phyloP scores from a whole-genome alignment of 2,888 invertebrate genomes.

The Drosophila quinaria region DNA sequence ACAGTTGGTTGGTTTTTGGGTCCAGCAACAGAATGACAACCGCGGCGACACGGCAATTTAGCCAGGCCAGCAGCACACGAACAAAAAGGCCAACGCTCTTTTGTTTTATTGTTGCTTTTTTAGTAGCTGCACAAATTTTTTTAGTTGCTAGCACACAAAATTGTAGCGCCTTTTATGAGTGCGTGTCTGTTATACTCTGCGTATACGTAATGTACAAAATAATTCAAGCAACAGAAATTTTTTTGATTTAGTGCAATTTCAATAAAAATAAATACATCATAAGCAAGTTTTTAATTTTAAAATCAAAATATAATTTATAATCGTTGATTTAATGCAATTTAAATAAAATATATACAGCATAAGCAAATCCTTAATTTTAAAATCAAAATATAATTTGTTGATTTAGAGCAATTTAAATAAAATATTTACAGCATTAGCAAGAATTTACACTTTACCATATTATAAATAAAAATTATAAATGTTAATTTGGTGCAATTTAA shows the following conservation, averaged over 20 bases:
- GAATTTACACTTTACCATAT: background rate
- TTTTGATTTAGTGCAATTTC: background rate
- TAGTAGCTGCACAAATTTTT: conserved; percentile 24
- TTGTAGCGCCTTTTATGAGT: conserved; percentile 5
- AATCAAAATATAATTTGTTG: background rate
- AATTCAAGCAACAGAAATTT: background rate
- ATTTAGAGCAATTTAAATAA: background rate
- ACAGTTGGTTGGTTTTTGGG: conserved; percentile 51
- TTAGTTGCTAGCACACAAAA: conserved; percentile 8
- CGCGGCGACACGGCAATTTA: conserved; percentile 57
- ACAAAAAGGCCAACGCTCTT: conserved; percentile 36
- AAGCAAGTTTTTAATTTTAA: background rate
- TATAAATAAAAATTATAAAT: too few species aligned
- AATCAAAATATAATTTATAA: too few species aligned
- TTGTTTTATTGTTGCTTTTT: conserved; percentile 15
- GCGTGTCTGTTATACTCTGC: conserved; percentile 2
- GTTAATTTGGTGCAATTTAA: background rate
- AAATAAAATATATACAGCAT: background rate
- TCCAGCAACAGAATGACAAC: conserved; percentile 44
- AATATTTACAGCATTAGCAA: background rate
- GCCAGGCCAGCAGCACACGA: conserved; percentile 28
- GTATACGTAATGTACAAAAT: conserved; percentile 14
- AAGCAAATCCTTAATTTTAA: background rate
- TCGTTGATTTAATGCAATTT: background rate
- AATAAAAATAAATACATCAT: background rate